Base-by-base conservation (phyloP, 2,888 invertebrate species). In the Oxycera nigricornis region DNA sequence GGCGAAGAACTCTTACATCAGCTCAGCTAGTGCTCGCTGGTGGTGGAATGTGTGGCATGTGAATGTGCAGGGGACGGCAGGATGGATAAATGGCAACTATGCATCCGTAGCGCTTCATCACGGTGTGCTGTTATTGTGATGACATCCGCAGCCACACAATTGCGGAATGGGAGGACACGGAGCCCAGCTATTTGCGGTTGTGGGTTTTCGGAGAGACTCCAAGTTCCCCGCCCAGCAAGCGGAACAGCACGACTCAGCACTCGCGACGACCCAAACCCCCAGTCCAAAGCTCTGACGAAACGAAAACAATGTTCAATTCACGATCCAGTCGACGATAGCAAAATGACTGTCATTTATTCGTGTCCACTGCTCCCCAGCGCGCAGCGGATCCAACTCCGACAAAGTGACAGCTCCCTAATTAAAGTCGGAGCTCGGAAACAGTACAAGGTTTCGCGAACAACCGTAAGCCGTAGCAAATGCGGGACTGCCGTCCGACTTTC, bases 321-420 rank as follows among this genome's bases (percentile, higher is more conserved):
- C 31, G 39, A 9, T 26, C 62, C 31, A 62, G 39, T 62, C 17
- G 62, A 35, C 39, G 62, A 35, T 62, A 62, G 62, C 35, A 62
- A 62, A 35, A 35, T 62, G 39, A 39, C 62, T 39, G 62, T 62
- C 62, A 62, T 62, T 62, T 39, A 62, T 62, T 39, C 39, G 35
- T 31, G 22, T 22, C 62, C 62, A 2, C 62, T 35, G 62, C 62
- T 62, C 62, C 62, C 14, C 62, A 31, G 62, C 39, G n/a, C 28
- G 62, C 11, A 11, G 17, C 17, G 2, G n/a, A n/a, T 62, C 2
- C 35, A 20, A 22, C 39, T 30, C 62, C 39, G 39, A 17, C 31
- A 31, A 62, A 35, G 31, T 62, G 62, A 62, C 62, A 62, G 62
- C 31, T 62, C 39, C 39, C 26, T 14, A 35, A 62, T 39, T 62